A percentile compares a stretch with the other conserved stretches of the same genome.
phyloP scores from a whole-genome alignment of 2,888 invertebrate genomes.

The Nymphalis urticae region DNA sequence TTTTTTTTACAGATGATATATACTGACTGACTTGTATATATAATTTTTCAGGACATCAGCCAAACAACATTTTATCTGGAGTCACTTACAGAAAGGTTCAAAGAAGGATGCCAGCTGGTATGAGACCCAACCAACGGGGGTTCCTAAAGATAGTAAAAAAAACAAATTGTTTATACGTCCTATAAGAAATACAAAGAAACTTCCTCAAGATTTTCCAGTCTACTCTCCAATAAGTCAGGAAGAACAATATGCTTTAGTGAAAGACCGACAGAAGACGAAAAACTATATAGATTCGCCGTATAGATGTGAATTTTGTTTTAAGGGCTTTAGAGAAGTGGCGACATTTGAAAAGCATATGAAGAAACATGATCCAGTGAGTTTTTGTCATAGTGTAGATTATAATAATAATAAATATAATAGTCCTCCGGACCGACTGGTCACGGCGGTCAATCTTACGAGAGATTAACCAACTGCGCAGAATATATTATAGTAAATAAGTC shows the following conservation, averaged over 20 bases:
- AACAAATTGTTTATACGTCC: slow-evolving; percentile 15
- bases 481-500: no score
- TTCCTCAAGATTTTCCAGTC: slow-evolving; percentile 59
- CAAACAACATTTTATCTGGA: slow-evolving; percentile 65
- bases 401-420: no score
- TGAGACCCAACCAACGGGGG: slow-evolving; percentile 47
- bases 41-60: slow-evolving; percentile 56
- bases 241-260: slow-evolving; percentile 64
- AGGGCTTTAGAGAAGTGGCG: slow-evolving; percentile 58
- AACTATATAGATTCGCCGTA: slow-evolving; percentile 66
- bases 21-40: background rate
- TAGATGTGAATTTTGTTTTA: slow-evolving; percentile 64
- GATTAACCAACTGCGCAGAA: no score
- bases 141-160: slow-evolving; percentile 35
- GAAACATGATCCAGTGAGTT: slow-evolving; percentile 70
- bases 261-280: slow-evolving; percentile 54
- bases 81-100: slow-evolving; percentile 57
- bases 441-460: no score
- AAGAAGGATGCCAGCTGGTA: slow-evolving; percentile 55
- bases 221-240: slow-evolving; percentile 61
- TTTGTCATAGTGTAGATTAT: background rate
- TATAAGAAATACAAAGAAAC: slow-evolving; percentile 22
- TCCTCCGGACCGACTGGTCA: no score
- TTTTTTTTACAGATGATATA: background rate
- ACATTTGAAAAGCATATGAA: slow-evolving; percentile 70